Percentiles rank a stretch among this genome's conserved stretches.
phyloP scores from a whole-genome alignment of 2,113 vertebrate species.

The Prionailurus viverrinus region DNA sequence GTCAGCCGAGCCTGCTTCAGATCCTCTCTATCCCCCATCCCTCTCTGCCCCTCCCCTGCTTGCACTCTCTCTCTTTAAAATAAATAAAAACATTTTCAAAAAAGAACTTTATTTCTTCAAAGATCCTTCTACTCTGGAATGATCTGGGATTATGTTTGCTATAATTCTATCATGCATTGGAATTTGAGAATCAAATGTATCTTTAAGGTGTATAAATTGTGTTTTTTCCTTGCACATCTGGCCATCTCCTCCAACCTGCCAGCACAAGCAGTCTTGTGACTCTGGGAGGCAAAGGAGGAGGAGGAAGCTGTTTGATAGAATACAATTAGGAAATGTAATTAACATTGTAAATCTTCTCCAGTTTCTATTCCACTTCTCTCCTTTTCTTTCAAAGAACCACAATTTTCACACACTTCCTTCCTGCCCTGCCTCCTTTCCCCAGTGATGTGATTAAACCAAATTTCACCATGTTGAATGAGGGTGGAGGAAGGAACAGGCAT shows the following conservation, averaged over 20 bases:
- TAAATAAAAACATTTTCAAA: too few species aligned
- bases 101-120: not conserved
- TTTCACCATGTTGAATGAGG: not conserved
- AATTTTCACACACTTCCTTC: not conserved
- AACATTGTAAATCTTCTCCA: conserved; percentile 14
- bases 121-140: not conserved
- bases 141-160: not conserved
- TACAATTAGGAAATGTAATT: not conserved
- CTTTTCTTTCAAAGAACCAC: conserved; percentile 36
- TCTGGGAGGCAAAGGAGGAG: not conserved
- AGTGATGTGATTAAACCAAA: conserved; percentile 3
- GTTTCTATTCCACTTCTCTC: not conserved
- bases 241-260: not conserved
- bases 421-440: not conserved
- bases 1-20: too few species aligned
- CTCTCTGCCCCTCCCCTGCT: too few species aligned
- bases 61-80: too few species aligned
- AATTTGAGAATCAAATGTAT: not conserved
- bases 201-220: not conserved
- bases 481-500: not conserved
- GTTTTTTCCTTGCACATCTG: not conserved
- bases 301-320: not conserved
- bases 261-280: not conserved
- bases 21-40: too few species aligned
- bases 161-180: not conserved